phyloP scores from a whole-genome alignment of 1,140 invertebrate genomes.

The Drosophila hydei region DNA sequence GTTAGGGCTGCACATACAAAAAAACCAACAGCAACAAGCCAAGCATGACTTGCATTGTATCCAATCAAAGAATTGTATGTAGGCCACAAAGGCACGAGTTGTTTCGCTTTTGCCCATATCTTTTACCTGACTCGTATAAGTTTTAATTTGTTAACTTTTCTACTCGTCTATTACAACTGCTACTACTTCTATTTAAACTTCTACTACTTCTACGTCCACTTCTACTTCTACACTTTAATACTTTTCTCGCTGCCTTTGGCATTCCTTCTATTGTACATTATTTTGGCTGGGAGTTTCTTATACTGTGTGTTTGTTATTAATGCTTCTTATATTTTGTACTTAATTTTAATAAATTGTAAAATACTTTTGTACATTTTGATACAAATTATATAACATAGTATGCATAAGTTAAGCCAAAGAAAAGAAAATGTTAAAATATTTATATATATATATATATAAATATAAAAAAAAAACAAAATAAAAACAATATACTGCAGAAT shows the following conservation, averaged over 20 bases:
- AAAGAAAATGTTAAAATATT: conserved; percentile 71
- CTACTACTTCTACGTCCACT: conserved; percentile 4
- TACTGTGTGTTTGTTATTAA: conserved; percentile 49
- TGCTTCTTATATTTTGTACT: conserved; percentile 68
- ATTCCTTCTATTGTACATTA: conserved; percentile 65
- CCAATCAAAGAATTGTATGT: conserved; percentile 1
- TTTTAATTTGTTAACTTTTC: not conserved
- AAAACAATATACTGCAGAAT: conserved; percentile 20
- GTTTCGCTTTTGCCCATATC: not conserved
- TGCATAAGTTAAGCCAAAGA: conserved; percentile 81
- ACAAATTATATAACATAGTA: conserved; percentile 62
- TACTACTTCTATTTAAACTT: conserved; percentile 1
- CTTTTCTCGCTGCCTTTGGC: conserved; percentile 24
- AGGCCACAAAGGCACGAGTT: conserved; percentile 6
- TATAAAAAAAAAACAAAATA: not conserved
- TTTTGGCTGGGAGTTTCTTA: conserved; percentile 42
- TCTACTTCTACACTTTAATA: not conserved
- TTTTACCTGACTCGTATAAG: conserved; percentile 19
- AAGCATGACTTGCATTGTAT: not conserved
- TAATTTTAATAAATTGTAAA: conserved; percentile 74
- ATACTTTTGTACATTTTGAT: conserved; percentile 72
- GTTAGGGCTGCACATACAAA: conserved; percentile 9
- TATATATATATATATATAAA: conserved; percentile 17
- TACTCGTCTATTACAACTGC: conserved; percentile 5
- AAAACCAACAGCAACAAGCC: conserved; percentile 1